These are phyloP conservation scores for Pongo pygmaeus DNA, from an alignment of 2,113 vertebrate species.

Conservation along the genomic window DNA sequence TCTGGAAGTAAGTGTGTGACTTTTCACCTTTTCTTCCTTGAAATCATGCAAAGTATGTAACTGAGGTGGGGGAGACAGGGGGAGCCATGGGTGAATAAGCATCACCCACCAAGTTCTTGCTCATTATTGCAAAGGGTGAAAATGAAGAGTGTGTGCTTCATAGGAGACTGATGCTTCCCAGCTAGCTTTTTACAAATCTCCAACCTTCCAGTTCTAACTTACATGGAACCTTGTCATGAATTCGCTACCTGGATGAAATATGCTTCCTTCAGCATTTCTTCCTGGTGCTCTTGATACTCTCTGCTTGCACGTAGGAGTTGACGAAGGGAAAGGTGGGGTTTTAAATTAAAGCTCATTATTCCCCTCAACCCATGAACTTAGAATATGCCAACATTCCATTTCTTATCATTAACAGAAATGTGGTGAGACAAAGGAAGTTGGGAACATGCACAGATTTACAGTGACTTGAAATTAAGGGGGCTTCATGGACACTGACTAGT, in stretches of 20 bases:
- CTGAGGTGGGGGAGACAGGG: not conserved
- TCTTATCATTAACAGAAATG: not conserved
- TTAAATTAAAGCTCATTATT: not conserved
- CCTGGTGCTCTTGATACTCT: not conserved
- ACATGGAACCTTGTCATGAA: not conserved
- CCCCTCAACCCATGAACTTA: not conserved
- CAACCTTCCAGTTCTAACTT: not conserved
- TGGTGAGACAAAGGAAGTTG: not conserved
- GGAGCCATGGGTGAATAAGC: not conserved
- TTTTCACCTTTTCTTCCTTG: not conserved
- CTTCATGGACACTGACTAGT: not conserved
- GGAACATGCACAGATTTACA: not conserved
- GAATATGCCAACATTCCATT: not conserved
- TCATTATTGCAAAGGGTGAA: accelerated
- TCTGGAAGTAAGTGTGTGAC: not conserved
- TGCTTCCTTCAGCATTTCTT: not conserved
- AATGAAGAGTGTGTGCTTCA: not conserved
- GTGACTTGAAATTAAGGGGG: not conserved
- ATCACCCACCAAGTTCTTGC: not conserved
- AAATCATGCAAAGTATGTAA: not conserved
- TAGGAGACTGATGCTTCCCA: not conserved
- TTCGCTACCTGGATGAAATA: not conserved
- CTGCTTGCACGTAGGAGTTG: not conserved
- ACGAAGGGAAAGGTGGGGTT: not conserved
- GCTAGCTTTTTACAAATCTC: not conserved